phyloP scores from a whole-genome alignment of 2,888 invertebrate species.

The Thelaira solivaga region DNA sequence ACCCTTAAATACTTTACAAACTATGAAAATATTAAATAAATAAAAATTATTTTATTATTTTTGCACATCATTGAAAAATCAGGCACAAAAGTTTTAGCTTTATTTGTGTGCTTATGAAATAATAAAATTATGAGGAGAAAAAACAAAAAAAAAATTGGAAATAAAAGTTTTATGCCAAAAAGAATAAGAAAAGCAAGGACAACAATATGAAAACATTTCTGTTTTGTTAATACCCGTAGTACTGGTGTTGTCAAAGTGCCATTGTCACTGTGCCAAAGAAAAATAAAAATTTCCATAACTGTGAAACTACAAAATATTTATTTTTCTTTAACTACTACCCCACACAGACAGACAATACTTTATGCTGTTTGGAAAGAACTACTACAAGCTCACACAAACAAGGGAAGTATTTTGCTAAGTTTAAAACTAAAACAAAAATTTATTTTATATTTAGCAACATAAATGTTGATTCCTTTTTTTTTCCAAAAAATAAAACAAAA shows the following conservation, averaged over 20 bases:
- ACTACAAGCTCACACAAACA: too few species aligned
- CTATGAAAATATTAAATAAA: constrained; percentile 29
- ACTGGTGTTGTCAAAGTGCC: constrained; percentile 72
- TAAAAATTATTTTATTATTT: constrained; percentile 35
- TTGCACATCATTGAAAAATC: constrained; percentile 29
- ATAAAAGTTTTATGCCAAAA: constrained; percentile 33
- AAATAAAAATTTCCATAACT: constrained; percentile 32
- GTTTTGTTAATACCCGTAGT: constrained; percentile 42
- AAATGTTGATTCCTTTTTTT: neutral
- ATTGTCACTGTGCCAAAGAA: constrained; percentile 73
- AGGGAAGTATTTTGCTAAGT: too few species aligned
- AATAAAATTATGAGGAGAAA: neutral
- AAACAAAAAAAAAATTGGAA: constrained; percentile 19
- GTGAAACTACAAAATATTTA: neutral
- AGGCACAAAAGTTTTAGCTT: neutral
- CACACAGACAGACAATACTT: too few species aligned
- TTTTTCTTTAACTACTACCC: too few species aligned
- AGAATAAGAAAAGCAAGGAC: neutral
- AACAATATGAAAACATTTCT: constrained; percentile 40
- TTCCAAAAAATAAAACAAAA: too few species aligned
- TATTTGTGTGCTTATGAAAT: neutral
- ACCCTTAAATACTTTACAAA: neutral
- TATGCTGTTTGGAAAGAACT: too few species aligned
- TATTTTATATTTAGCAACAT: neutral
- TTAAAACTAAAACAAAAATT: too few species aligned